These are phyloP conservation scores for Heterocephalus glaber DNA, from an alignment of 2,113 vertebrate species.

Conservation along the genomic window DNA sequence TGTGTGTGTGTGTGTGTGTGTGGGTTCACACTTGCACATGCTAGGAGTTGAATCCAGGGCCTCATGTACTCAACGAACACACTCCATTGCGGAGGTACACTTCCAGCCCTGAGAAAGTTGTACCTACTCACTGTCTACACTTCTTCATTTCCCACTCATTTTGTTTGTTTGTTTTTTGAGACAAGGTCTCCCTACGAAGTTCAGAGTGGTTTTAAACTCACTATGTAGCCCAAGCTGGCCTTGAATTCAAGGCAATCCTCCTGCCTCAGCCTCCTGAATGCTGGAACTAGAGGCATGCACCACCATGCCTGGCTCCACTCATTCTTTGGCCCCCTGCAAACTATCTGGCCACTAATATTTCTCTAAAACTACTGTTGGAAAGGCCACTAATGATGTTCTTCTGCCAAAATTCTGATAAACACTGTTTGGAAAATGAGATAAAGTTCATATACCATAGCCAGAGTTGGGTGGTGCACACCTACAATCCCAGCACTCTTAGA, in stretches of 20 bases:
- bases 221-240: too few relatives aligned
- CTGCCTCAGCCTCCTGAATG: too few relatives aligned
- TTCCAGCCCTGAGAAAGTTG: not conserved
- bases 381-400: not conserved
- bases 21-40: too few relatives aligned
- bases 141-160: not conserved
- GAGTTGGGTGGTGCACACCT: too few relatives aligned
- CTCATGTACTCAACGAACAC: not conserved
- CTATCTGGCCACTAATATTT: not conserved
- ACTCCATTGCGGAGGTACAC: not conserved
- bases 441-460: not conserved
- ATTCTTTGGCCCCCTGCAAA: not conserved
- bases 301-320: not conserved
- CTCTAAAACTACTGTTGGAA: not conserved
- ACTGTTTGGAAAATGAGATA: not conserved
- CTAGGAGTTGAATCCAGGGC: not conserved
- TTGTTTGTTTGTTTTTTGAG: not conserved
- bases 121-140: not conserved
- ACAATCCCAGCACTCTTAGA: not conserved
- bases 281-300: too few relatives aligned
- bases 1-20: not conserved
- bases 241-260: too few relatives aligned
- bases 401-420: not conserved
- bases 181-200: too few relatives aligned
- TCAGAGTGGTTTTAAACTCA: too few relatives aligned